Conservation (phyloP, 2,113 vertebrate genomes). For the Pelecanoides urinatrix region DNA sequence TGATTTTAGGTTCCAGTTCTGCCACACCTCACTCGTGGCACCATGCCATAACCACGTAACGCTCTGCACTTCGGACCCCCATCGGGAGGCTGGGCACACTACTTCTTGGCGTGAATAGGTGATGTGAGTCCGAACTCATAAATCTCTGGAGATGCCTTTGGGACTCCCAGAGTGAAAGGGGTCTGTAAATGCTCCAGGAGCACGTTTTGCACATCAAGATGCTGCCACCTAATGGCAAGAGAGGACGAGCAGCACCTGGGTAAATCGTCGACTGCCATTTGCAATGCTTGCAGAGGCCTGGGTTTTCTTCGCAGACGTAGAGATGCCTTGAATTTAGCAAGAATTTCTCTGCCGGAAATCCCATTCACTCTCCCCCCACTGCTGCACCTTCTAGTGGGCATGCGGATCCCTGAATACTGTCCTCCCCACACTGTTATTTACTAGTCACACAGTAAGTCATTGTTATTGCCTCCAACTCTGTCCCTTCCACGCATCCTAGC, state of each 20-base stretch:
- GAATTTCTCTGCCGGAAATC: not conserved
- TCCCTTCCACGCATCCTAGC: not conserved
- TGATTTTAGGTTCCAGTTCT: not conserved
- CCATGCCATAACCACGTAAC: accelerated
- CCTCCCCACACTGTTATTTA: not conserved
- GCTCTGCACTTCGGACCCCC: not conserved
- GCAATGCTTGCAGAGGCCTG: not conserved
- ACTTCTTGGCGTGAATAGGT: not conserved
- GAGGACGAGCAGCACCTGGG: not conserved
- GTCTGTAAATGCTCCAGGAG: not conserved
- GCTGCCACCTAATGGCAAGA: conserved; percentile 49
- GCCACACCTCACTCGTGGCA: not conserved
- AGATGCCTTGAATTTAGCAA: not conserved
- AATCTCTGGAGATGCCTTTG: not conserved
- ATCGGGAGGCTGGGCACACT: not conserved
- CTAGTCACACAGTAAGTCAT: not conserved
- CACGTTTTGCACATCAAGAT: not conserved
- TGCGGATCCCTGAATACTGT: not conserved
- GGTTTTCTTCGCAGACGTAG: not conserved
- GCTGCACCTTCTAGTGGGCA: not conserved
- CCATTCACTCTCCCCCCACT: not conserved
- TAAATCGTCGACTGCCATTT: not conserved
- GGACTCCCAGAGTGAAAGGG: not conserved
- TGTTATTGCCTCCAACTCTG: not conserved
- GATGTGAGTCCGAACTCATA: accelerated